Conservation (phyloP, 1,140 invertebrate species). For the Cotesia typhae region DNA sequence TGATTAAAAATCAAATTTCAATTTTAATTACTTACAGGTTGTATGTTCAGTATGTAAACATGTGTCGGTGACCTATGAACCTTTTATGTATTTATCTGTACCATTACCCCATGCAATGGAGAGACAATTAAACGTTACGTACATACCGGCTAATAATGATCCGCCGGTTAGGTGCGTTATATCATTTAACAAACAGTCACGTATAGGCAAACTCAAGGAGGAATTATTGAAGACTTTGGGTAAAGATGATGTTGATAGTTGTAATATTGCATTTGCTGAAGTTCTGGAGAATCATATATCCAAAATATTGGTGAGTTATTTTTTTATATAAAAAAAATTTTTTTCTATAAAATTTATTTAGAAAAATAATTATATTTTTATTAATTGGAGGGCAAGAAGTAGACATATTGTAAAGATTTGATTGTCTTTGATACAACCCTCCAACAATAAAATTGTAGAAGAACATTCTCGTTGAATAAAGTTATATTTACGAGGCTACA, state of each 20-base stretch:
- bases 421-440: conserved; percentile 60
- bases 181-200: conserved; percentile 72
- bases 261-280: conserved; percentile 72
- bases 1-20: conserved; percentile 24
- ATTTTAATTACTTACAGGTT: conserved; percentile 66
- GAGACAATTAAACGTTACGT: conserved; percentile 72
- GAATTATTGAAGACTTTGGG: conserved; percentile 64
- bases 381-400: conserved; percentile 59
- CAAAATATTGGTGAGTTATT: conserved; percentile 68
- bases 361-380: neutral
- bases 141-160: conserved; percentile 65
- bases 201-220: conserved; percentile 69
- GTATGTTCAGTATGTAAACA: conserved; percentile 75
- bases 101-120: conserved; percentile 76
- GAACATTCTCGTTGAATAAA: conserved; percentile 61
- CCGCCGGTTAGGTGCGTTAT: conserved; percentile 68
- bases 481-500: conserved; percentile 60
- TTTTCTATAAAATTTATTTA: too few relatives aligned
- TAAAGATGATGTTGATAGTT: conserved; percentile 54
- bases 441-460: conserved; percentile 55
- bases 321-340: neutral
- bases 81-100: conserved; percentile 79
- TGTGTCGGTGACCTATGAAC: conserved; percentile 77
- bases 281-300: conserved; percentile 74
- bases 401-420: conserved; percentile 48